phyloP scores from a whole-genome alignment of 1,140 invertebrate genomes.

The Diabrotica virgifera region DNA sequence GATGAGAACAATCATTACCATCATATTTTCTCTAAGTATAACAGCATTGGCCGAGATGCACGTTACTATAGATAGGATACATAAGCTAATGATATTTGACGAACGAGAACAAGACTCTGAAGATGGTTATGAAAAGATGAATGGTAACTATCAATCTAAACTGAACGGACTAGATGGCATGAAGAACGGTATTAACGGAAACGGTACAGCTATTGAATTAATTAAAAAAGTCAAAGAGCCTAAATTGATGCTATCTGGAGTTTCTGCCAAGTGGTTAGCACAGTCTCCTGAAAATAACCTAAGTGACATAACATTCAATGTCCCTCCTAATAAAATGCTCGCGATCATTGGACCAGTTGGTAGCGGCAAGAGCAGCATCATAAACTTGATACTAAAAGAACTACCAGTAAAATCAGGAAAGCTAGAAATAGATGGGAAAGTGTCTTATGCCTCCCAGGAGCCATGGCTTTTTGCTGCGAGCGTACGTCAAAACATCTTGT shows the following conservation, averaged over 20 bases:
- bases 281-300: conserved; percentile 38
- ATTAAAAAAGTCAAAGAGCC: conserved; percentile 13
- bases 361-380: conserved; percentile 74
- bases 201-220: neutral
- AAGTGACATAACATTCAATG: conserved; percentile 35
- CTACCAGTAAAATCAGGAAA: conserved; percentile 61
- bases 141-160: conserved; percentile 2
- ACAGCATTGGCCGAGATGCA: conserved; percentile 60
- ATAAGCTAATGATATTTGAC: conserved; percentile 65
- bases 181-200: conserved; percentile 7
- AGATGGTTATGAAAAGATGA: conserved; percentile 4
- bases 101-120: conserved; percentile 45
- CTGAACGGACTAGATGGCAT: neutral
- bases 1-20: conserved; percentile 67
- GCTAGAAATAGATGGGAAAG: conserved; percentile 67
- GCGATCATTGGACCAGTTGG: conserved; percentile 81
- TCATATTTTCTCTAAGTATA: conserved; percentile 67
- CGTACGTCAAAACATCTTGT: conserved; percentile 63
- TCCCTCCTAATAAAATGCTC: conserved; percentile 54
- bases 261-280: conserved; percentile 39
- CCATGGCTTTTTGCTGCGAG: conserved; percentile 70
- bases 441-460: conserved; percentile 79
- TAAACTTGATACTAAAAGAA: conserved; percentile 72
- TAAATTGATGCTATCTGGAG: conserved; percentile 34
- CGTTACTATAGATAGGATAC: conserved; percentile 65